Base-by-base conservation (phyloP, 1,140 invertebrate species). In the Drosophila busckii region DNA sequence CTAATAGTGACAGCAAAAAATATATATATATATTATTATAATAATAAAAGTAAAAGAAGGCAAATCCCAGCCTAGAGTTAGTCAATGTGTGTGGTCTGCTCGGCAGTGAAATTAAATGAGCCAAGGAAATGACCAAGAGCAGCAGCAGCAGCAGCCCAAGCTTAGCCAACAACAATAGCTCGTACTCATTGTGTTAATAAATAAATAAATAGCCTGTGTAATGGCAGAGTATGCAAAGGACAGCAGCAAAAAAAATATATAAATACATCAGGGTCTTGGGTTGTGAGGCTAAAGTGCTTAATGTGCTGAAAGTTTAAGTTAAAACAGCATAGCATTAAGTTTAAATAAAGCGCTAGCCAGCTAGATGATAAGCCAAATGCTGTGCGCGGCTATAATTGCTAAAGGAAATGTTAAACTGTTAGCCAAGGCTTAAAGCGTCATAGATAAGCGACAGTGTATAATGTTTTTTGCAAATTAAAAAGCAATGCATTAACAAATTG, bases 141-240 rank as follows among this genome's bases (percentile, higher is more conserved):
- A n/a, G n/a, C n/a, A n/a, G n/a, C n/a, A n/a, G 19, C 3, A 48
- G 48, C 25, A 32, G 48, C 28, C 17, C 17, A 55, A 13, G 17
- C 5, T 17, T 25, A n/a, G 5, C n/a, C 19, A 32, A 10, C 6
- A 3, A 16, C 19, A 32, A 35, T 29, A 23, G 19, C 45, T 29
- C 15, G 48, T 49, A 76, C 62, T 78, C 73, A 76, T 76, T 78
- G 73, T 67, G 71, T 71, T 71, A 78, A 76, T 76, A 76, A 76
- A 76, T 76, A 76, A 76, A 69, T 76, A 78, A 80, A 71, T 63
- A 78, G 62, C 67, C 71, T 37, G 66, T 69, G 58, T 55, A 63
- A 70, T 48, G 55, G 44, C 58, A 25, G 29, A 26, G 22, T 76
- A 76, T 76, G 70, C 70, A 75, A 73, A 60, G 31, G 35, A 32